phyloP scores from a whole-genome alignment of 2,888 invertebrate genomes.

The Ptychoptera albimana region DNA sequence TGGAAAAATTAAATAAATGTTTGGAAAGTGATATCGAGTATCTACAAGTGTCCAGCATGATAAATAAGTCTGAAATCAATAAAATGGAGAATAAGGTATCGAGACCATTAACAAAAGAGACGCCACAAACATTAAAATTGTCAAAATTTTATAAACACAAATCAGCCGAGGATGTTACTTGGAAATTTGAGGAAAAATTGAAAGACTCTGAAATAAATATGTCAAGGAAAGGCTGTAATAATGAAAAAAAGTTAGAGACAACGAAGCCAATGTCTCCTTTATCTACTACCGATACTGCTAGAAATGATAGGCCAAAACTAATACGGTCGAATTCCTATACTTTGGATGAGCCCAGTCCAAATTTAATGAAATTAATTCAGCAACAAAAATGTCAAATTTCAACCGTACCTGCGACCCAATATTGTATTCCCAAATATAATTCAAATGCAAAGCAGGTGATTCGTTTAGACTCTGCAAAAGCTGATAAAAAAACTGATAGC shows the following conservation, averaged over 20 bases:
- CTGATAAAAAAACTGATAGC: neutral
- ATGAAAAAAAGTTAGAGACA: neutral
- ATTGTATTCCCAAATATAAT: slow-evolving; percentile 3
- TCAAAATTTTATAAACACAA: too few species aligned
- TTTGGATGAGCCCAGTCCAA: slow-evolving; percentile 56
- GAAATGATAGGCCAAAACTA: slow-evolving; percentile 33
- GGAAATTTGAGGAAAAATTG: neutral
- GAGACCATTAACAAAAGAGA: too few species aligned
- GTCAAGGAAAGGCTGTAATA: neutral
- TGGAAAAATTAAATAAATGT: too few species aligned
- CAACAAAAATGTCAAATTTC: too few species aligned
- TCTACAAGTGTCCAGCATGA: too few species aligned
- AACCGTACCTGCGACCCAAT: too few species aligned
- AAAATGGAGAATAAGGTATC: too few species aligned
- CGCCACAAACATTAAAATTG: too few species aligned
- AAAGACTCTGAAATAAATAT: neutral
- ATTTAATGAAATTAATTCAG: slow-evolving; percentile 17
- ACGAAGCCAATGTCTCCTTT: neutral
- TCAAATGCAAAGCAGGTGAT: slow-evolving; percentile 10
- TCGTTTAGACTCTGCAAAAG: slow-evolving; percentile 4
- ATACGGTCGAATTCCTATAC: slow-evolving; percentile 65
- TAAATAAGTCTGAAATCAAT: too few species aligned
- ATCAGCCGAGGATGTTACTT: neutral
- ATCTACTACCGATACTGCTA: slow-evolving; percentile 7
- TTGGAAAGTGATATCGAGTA: too few species aligned